Evolutionary conservation across 1,140 invertebrate species (phyloP), one percentile per base, ranked within the genome.

Genomic region (Danaus melanippus): DNA sequence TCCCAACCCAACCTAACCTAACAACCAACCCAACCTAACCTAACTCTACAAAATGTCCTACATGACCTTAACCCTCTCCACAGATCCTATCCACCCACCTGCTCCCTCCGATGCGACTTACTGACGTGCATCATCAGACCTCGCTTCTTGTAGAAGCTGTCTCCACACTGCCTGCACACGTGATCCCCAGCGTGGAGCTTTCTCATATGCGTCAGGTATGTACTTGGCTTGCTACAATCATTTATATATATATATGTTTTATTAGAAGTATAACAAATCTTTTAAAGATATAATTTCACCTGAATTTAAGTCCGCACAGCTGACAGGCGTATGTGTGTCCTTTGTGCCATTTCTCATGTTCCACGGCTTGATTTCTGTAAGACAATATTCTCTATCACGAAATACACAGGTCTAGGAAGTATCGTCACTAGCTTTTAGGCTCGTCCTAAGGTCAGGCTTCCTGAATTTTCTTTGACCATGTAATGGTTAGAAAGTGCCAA

Each of bases 261-360:
- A n/a, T n/a, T n/a, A n/a, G n/a, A n/a, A n/a, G n/a, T n/a, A n/a
- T n/a, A n/a, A n/a, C n/a, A n/a, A n/a, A n/a, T n/a, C n/a, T n/a
- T n/a, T n/a, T n/a, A n/a, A n/a, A n/a, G n/a, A n/a, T n/a, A n/a
- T n/a, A n/a, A n/a, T n/a, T 61, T 64, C 51, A 84, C 80, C 53
- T 71, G 50, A 81, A 84, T 1, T 57, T 63, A 9, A 70, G 64
- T 0, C 74, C 66, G 49, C 80, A 84, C 9, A 76, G 54, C 21
- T 71, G 63, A 51, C 80, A 84, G 8, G 74, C 67, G 45, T 79
- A 84, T 1, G 67, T 73, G 43, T 68, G 62, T 0, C 80, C 80
- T 7, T 70, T 66, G 44, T 84, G 80, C 78, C 78, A 84, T 44
- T 68, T 70, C 49, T 80, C 76, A 46, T 84, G 80, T 12, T 73